A percentile compares a stretch with the other conserved stretches of the same genome.
phyloP scores from a whole-genome alignment of 2,888 invertebrate genomes.

The Cerastis leucographa region DNA sequence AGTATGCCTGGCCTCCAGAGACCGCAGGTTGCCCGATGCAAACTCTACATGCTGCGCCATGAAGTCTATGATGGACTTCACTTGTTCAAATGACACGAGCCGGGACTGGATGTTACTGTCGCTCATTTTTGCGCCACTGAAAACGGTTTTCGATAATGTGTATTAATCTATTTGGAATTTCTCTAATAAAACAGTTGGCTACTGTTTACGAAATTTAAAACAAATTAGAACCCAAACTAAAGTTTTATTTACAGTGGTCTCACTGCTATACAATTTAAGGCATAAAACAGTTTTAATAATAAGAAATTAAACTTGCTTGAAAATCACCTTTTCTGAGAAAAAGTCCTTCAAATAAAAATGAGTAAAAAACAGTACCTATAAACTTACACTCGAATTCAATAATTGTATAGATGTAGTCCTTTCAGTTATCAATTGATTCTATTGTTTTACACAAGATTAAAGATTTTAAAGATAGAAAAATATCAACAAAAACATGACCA shows the following conservation, averaged over 20 bases:
- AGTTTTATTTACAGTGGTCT: background rate
- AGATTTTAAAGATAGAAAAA: background rate
- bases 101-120: conserved; percentile 66
- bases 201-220: background rate
- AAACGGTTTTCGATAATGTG: background rate
- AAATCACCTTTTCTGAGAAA: background rate
- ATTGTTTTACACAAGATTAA: conserved; percentile 9
- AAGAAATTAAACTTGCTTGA: background rate
- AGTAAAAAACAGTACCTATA: too few relatives aligned
- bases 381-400: background rate
- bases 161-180: background rate
- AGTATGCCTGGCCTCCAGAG: conserved; percentile 78
- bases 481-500: conserved; percentile 44
- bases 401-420: background rate
- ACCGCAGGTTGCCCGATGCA: conserved; percentile 77
- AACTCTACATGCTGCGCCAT: conserved; percentile 82
- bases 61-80: conserved; percentile 81
- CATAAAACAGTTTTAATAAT: background rate
- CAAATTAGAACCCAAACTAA: conserved; percentile 1
- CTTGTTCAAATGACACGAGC: conserved; percentile 80
- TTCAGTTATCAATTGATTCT: background rate
- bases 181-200: background rate
- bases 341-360: background rate
- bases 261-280: background rate
- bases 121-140: conserved; percentile 60